Conservation (phyloP, 2,888 invertebrate species). For the Anoplius nigerrimus region DNA sequence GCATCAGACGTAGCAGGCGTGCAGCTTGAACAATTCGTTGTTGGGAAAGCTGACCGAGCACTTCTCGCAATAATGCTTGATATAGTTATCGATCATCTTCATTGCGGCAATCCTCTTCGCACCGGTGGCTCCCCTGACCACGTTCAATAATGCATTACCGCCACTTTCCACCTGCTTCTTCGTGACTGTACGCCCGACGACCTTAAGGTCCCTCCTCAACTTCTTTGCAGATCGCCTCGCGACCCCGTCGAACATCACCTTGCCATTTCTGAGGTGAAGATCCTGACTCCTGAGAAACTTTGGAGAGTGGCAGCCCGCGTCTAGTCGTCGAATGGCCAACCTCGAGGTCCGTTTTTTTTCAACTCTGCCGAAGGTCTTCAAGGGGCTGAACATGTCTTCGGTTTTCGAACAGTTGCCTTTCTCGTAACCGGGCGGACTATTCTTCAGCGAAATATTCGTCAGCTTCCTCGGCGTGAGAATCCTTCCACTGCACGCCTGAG, state of each 20-base stretch:
- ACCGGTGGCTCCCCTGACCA: constrained; percentile 5
- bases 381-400: too few species aligned
- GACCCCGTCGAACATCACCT: constrained; percentile 38
- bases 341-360: not conserved
- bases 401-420: not conserved
- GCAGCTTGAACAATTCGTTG: constrained; percentile 59
- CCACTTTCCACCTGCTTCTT: not conserved
- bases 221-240: constrained; percentile 22
- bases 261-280: constrained; percentile 56
- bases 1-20: constrained; percentile 59
- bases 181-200: constrained; percentile 1
- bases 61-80: constrained; percentile 60
- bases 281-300: constrained; percentile 60
- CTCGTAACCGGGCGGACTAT: not conserved
- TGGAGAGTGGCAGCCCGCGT: constrained; percentile 24
- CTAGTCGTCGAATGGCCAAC: not conserved
- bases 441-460: not conserved
- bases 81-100: constrained; percentile 37
- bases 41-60: constrained; percentile 59
- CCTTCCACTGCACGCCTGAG: not conserved
- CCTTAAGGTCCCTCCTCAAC: constrained; percentile 2
- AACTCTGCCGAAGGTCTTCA: not conserved
- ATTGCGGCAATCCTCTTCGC: constrained; percentile 18
- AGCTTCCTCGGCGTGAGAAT: not conserved
- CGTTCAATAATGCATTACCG: constrained; percentile 12